Percentiles rank a stretch among this genome's conserved stretches.
Conservation (phyloP, 2,797 vertebrate species). For the Eurystomus glaucurus region DNA sequence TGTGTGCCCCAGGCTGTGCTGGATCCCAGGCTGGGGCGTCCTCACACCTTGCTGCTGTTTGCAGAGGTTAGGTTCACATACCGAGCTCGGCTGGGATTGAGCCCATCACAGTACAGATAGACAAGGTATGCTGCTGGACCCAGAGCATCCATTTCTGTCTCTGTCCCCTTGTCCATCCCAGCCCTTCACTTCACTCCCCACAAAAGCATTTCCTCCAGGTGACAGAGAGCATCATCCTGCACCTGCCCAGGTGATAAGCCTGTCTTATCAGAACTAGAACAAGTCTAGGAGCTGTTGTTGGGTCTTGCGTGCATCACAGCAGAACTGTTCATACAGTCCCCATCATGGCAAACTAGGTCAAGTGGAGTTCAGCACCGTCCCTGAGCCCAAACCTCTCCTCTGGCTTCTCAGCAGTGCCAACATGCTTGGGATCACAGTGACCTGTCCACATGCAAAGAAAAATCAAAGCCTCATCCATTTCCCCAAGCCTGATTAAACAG, state of each 20-base stretch:
- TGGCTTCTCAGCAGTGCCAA: neutral
- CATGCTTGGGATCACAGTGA: neutral
- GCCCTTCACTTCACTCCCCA: neutral
- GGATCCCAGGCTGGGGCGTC: neutral
- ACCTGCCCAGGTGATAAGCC: neutral
- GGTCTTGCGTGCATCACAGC: neutral
- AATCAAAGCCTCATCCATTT: neutral
- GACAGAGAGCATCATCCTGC: neutral
- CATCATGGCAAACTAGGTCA: neutral
- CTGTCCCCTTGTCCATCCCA: neutral
- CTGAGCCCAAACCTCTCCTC: neutral
- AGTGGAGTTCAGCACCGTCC: neutral
- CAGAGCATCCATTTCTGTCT: neutral
- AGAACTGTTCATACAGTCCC: neutral
- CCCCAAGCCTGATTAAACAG: neutral
- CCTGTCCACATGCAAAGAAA: neutral
- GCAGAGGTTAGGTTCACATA: neutral
- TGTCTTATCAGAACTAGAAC: rapidly evolving
- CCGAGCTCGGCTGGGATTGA: neutral
- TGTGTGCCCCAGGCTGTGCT: neutral
- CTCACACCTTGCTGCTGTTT: neutral
- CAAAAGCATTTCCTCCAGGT: neutral
- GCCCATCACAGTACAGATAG: neutral
- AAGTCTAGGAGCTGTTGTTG: neutral
- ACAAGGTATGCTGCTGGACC: neutral